Percentiles rank a stretch among this genome's conserved stretches.
Conservation (phyloP, 1,140 invertebrate species). For the Drosophila funebris region DNA sequence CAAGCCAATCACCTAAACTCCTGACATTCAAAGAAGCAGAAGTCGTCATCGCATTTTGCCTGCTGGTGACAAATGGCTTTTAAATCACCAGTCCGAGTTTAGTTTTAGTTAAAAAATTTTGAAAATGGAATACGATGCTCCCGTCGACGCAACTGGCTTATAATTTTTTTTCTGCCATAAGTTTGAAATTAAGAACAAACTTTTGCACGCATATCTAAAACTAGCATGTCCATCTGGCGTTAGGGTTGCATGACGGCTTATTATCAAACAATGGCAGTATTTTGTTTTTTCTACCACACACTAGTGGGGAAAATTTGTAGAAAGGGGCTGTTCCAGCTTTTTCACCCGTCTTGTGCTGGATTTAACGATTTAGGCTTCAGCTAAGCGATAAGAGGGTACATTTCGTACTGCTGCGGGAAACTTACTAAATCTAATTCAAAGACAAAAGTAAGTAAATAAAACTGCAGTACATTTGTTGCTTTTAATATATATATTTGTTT, state of each 20-base stretch:
- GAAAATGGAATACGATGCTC: slow-evolving; percentile 27
- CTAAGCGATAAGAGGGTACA: slow-evolving; percentile 62
- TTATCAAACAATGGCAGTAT: slow-evolving; percentile 67
- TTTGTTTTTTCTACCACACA: slow-evolving; percentile 58
- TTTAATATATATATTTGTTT: neutral
- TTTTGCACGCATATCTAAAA: slow-evolving; percentile 36
- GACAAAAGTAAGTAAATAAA: slow-evolving; percentile 4
- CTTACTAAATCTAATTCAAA: slow-evolving; percentile 15
- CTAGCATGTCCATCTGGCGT: neutral
- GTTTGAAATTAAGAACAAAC: slow-evolving; percentile 35
- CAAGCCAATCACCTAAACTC: slow-evolving; percentile 64
- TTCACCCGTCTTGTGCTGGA: slow-evolving; percentile 60
- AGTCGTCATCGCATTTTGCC: slow-evolving; percentile 14
- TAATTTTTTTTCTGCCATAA: slow-evolving; percentile 47
- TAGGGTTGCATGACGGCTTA: slow-evolving; percentile 64
- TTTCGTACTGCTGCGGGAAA: neutral
- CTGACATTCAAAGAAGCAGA: slow-evolving; percentile 1
- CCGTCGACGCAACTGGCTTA: slow-evolving; percentile 43
- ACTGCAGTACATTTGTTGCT: slow-evolving; percentile 15
- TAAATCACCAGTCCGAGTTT: slow-evolving; percentile 72
- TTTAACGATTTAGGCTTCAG: slow-evolving; percentile 70
- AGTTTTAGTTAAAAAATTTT: slow-evolving; percentile 36
- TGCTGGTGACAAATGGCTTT: slow-evolving; percentile 72
- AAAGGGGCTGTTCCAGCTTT: slow-evolving; percentile 38
- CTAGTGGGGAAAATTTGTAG: neutral